Conservation (phyloP, 2,797 vertebrate genomes). For the Mycteria americana region DNA sequence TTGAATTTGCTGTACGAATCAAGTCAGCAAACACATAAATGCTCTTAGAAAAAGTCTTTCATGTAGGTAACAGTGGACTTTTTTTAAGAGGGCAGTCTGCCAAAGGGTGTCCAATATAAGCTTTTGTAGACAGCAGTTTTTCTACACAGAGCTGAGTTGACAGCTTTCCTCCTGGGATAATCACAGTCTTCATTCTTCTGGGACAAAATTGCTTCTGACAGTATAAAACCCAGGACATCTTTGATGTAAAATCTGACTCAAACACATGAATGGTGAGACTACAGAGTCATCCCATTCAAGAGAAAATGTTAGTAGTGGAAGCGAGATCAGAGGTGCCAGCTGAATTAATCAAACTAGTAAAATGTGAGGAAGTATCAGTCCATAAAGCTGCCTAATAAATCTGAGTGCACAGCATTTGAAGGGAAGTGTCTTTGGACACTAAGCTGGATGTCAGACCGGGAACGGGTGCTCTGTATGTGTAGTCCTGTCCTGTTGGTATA, state of each 20-base stretch:
- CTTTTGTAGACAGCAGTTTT: slow-evolving; percentile 56
- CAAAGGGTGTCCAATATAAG: slow-evolving; percentile 55
- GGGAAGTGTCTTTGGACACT: background rate
- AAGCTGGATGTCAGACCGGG: slow-evolving; percentile 3
- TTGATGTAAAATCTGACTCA: slow-evolving; percentile 64
- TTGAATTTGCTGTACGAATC: background rate
- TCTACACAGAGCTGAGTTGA: slow-evolving; percentile 58
- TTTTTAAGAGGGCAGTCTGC: slow-evolving; percentile 39
- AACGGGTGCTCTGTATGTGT: background rate
- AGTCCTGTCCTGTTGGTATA: background rate
- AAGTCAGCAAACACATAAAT: background rate
- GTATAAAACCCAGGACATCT: slow-evolving; percentile 62
- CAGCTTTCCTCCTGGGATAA: slow-evolving; percentile 64
- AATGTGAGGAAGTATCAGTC: slow-evolving; percentile 38
- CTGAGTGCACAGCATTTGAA: background rate
- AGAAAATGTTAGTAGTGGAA: slow-evolving; percentile 22
- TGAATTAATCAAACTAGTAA: slow-evolving; percentile 32
- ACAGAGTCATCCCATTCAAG: slow-evolving; percentile 40
- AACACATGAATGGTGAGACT: slow-evolving; percentile 53
- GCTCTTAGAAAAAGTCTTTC: slow-evolving; percentile 1
- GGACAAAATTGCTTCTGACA: slow-evolving; percentile 70
- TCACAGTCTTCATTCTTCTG: slow-evolving; percentile 58
- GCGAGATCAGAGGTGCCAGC: slow-evolving; percentile 45
- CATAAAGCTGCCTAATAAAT: slow-evolving; percentile 29
- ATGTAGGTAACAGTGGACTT: slow-evolving; percentile 26